Evolutionary conservation across 2,888 invertebrate genomes (phyloP), one percentile per base, ranked within the genome.

Genomic region (Apamea anceps): DNA sequence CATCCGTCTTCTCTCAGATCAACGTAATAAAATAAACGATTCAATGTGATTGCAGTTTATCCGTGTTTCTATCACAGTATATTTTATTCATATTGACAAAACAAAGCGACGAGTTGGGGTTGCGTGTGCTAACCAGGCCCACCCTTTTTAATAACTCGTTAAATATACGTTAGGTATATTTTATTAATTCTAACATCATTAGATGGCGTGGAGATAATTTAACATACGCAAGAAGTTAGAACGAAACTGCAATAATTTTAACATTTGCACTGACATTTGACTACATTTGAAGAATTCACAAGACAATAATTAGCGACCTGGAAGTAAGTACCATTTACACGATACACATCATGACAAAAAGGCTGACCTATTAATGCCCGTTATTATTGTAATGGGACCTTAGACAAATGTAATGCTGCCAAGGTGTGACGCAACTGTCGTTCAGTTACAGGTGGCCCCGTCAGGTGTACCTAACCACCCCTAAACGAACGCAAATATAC

Each of bases 401-500:
- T 90, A 91, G 90, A 90, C 90, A 82, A 90, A 88, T 85, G 89
- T 80, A 86, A 82, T 85, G 62, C 78, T 84, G 78, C 90, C 92
- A 95, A 95, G 94, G 95, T 95, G 95, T 95, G 93, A 94, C 92
- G 91, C 95, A 95, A 95, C 95, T 95, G 94, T 92, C 93, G 88
- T 83, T 83, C 85, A 80, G 79, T 74, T 94, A 94, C 95, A 95
- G 95, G 94, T 95, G 95, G 93, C 86, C 88, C 72, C 82, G 93
- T 94, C 96, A 95, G 95, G 95, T 96, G 95, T 89, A 85, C 81
- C 88, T 89, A 85, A 80, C 88, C 84, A 91, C 92, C 95, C 94
- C 94, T 93, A 93, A 91, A 88, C 84, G 86, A 84, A 79, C 79
- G 84, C 87, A 89, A 87, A 89, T 51, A 74, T 83, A 73, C 65